Evolutionary conservation across 2,888 invertebrate species (phyloP), one percentile per base, ranked within the genome.

Genomic region (Synanthedon tipuliformis): DNA sequence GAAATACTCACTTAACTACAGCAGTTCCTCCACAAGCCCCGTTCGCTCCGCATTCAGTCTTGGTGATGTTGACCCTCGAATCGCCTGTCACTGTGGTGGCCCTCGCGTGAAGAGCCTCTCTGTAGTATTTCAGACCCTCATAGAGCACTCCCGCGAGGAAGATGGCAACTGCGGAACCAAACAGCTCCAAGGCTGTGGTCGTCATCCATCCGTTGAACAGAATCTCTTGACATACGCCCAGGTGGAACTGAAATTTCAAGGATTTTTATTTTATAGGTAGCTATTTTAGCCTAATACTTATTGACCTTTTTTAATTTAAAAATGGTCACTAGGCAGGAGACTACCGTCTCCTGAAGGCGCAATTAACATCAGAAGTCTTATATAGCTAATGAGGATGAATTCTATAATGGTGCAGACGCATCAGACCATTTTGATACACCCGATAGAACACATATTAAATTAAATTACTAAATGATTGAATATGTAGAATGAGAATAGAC

Each of bases 61-160:
- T 88, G 16, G 88, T 76, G 59, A 88, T 88, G 54, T 88, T 88
- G 51, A 88, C 84, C 48, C 80, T 73, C 34, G 86, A 85, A 66
- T 86, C 82, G 0, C 75, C 77, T 0, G 74, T 69, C 11, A 71
- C 60, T 1, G 72, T 56, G 12, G 74, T 67, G 40, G 76, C 76
- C 1, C 75, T 59, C 4, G 76, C 63, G 62, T 85, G 83, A 12
- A 87, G 68, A 7, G 81, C 81, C 62, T 90, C 90, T 0, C 90
- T 75, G 68, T 87, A 93, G 84, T 95, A 97, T 86, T 98, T 99
- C 3, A 99, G 89, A 0, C 95, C 96, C 83, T 99, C 99, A 75
- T 98, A 99, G n/a, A 96, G 85, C 23, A 96, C 91, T 0, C 96
- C 95, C 71, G 97, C 91, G 51, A 96, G 89, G 79, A 98, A 95